Percentiles rank a stretch among this genome's conserved stretches.
phyloP scores from a whole-genome alignment of 2,888 invertebrate species.

The Calliphora vomitoria region DNA sequence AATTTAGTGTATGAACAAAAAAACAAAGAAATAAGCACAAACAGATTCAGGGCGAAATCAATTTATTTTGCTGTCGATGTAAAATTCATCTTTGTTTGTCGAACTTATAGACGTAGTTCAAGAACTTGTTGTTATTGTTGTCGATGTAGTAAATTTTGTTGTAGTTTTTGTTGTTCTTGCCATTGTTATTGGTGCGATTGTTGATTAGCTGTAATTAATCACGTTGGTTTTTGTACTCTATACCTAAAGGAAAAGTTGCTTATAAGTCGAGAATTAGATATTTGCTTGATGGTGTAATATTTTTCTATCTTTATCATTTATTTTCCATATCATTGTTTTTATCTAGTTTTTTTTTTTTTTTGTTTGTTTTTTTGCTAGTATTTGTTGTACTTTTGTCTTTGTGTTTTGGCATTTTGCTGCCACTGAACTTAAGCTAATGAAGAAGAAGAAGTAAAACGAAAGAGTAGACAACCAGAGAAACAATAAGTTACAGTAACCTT shows the following conservation, averaged over 20 bases:
- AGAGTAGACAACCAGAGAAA: not conserved
- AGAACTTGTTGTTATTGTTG: not conserved
- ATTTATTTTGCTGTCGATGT: constrained; percentile 71
- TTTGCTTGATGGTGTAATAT: not conserved
- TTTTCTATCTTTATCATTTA: constrained; percentile 16
- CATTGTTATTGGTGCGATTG: constrained; percentile 36
- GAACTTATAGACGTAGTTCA: constrained; percentile 28
- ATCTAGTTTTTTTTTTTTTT: constrained; percentile 10
- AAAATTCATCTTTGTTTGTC: constrained; percentile 61
- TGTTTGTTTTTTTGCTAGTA: not conserved
- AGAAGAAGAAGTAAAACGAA: constrained; percentile 1
- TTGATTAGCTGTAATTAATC: constrained; percentile 73
- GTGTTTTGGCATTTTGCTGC: constrained; percentile 1
- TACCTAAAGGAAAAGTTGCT: constrained; percentile 23
- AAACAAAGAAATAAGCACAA: not conserved
- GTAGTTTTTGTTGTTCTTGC: constrained; percentile 23
- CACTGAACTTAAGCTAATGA: constrained; percentile 40
- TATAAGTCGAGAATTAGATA: not conserved
- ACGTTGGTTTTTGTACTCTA: constrained; percentile 51
- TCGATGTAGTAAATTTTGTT: constrained; percentile 24
- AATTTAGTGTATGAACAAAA: not conserved
- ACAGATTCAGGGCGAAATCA: constrained; percentile 54
- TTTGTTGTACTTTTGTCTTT: not conserved
- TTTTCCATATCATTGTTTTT: constrained; percentile 37
- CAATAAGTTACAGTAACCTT: constrained; percentile 10